Base-by-base conservation (phyloP, 2,888 invertebrate species). In the Dyspetes luteomarginatus region DNA sequence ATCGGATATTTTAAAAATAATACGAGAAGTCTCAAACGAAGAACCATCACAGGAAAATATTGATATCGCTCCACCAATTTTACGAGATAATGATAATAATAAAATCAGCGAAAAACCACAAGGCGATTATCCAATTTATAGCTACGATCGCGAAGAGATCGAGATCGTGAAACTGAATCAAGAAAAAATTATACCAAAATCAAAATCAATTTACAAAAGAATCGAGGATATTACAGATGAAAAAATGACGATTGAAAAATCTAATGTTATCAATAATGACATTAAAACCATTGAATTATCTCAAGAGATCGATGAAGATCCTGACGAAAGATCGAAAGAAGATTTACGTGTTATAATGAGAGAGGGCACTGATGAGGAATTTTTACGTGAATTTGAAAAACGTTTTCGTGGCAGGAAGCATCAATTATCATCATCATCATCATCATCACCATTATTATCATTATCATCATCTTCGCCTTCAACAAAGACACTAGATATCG, bases 141-240 rank as follows among this genome's bases (percentile, higher is more conserved):
- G 90, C 15, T 92, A 93, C 84, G 92, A 91, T n/a, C 90, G 90
- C 45, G 91, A 91, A 50, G 92, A 93, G 43, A 87, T 93, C 3
- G 92, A 93, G 83, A 93, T 94, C 22, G 90, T 94, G 3, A 92
- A 93, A 78, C 84, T 93, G 36, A 88, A 90, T 43, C 86, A 89
- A 3, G 88, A 92, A 9, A 75, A 87, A 71, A 78, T 85, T 12
- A 88, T 86, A 26, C 87, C 87, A 74, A 90, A 89, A 84, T 84
- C 88, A 0, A 90, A 89, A 84, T 81, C 86, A 28, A 85, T 87
- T 36, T 88, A 89, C 76, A 83, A 84, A 15, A 65, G 60, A 24
- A 19, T 72, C 15, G 68, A 82, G n/a, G 17, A 3, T 17, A 62
- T 26, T 12, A 80, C 73, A 24, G 68, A 77, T 5, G 82, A 78